phyloP scores from a whole-genome alignment of 2,113 vertebrate species.

The Chaetops frenatus region DNA sequence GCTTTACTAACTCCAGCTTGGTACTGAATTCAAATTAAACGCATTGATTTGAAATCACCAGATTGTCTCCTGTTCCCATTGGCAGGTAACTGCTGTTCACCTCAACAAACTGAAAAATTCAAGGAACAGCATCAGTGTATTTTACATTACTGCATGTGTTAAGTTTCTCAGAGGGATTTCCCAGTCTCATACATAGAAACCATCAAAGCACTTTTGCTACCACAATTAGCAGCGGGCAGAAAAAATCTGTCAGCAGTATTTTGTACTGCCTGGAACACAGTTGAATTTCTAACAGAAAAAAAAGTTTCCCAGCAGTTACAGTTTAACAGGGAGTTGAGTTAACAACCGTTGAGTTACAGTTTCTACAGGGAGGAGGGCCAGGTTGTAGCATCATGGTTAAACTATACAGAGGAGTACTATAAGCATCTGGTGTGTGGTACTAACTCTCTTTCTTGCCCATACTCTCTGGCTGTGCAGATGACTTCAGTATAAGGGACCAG shows the following conservation, averaged over 20 bases:
- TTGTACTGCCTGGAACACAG: not conserved
- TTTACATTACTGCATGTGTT: not conserved
- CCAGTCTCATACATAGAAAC: not conserved
- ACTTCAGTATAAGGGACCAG: not conserved
- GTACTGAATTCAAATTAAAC: not conserved
- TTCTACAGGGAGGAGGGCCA: not conserved
- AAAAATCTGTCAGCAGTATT: not conserved
- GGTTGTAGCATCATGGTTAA: not conserved
- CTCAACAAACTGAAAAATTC: not conserved
- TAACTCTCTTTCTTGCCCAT: not conserved
- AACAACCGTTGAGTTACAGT: not conserved
- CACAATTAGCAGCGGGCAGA: not conserved
- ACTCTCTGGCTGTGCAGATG: not conserved
- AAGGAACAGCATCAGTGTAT: not conserved
- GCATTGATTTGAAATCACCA: not conserved
- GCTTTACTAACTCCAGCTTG: not conserved
- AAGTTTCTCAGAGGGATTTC: not conserved
- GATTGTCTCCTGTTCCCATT: not conserved
- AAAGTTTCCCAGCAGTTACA: not conserved
- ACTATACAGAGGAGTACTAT: not conserved
- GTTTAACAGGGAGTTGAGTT: not conserved
- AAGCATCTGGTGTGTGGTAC: not conserved
- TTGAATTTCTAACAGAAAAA: not conserved
- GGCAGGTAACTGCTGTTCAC: not conserved
- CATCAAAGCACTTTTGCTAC: not conserved